Base-by-base conservation (phyloP, 2,113 vertebrate genomes). In the Varanus komodoensis region DNA sequence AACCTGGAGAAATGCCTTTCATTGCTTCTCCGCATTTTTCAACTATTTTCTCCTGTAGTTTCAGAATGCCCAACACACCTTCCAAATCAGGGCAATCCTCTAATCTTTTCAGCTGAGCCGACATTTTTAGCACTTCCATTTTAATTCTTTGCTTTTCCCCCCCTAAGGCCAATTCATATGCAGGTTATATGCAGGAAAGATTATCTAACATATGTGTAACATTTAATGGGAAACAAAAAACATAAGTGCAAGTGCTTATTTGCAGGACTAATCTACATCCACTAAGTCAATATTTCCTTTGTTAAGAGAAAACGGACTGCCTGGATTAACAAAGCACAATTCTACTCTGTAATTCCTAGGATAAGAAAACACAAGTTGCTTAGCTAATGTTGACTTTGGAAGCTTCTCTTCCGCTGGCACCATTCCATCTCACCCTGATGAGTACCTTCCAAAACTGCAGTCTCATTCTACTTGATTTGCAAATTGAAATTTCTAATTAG, bases 391-490 rank as follows among this genome's bases (percentile, higher is more conserved):
- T 93, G 91, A 82, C 44, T 92, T 94, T 91, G 77, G 79, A 90
- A 52, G 50, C 84, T 88, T 93, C 91, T 95, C 95, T 93, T 94
- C 91, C 90, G 90, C 69, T 83, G 14, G 69, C 91, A 94, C 91
- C 71, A 48, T 94, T 92, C 85, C 92, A 68, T 75, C 84, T 91
- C 57, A 93, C 77, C 21, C 44, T 78, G 91, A 84, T 91, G 86
- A 92, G 94, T 25, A 44, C n/a, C 87, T 95, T 95, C 87, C 86
- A 91, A 92, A 96, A 96, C 90, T 80, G 83, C 92, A 91, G 77
- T 71, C 82, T 93, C 92, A 91, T 95, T 91, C 88, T 88, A 93
- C 82, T 89, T 93, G 90, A 95, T 95, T 83, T 94, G 87, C 93
- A 92, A 92, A 86, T 79, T 93, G 85, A 61, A 93, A 91, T 89